Evolutionary conservation across 2,113 vertebrate species (phyloP).

Genomic region (Nothobranchius kuhntae): DNA sequence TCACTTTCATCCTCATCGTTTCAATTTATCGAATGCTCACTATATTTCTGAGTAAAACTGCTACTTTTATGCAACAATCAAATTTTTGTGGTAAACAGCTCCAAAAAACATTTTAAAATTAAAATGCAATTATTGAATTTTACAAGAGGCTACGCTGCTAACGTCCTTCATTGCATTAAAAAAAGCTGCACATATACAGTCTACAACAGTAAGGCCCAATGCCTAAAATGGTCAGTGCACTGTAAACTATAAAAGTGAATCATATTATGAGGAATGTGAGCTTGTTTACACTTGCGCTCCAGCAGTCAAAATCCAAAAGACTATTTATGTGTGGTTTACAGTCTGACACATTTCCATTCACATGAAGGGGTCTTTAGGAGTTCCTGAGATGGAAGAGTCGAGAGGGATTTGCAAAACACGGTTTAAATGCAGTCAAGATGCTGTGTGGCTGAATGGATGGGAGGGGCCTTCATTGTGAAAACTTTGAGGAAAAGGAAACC

Average conservation of each 20-base stretch:
- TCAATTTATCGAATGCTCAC: too few relatives aligned
- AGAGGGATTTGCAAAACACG: slow-evolving; percentile 46
- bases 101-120: too few relatives aligned
- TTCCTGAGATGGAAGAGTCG: slow-evolving; percentile 26
- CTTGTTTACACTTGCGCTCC: slow-evolving; percentile 9
- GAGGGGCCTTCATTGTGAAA: slow-evolving; percentile 54
- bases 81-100: too few relatives aligned
- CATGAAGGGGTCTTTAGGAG: slow-evolving; percentile 35
- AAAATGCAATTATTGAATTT: too few relatives aligned
- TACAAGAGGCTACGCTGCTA: too few relatives aligned
- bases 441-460: slow-evolving; percentile 40
- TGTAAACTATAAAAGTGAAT: slow-evolving; percentile 19
- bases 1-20: too few relatives aligned
- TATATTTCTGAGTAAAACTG: too few relatives aligned
- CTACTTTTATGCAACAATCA: too few relatives aligned
- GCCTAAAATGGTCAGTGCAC: slow-evolving; percentile 5
- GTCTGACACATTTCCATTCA: slow-evolving; percentile 39
- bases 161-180: not conserved
- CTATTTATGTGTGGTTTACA: slow-evolving; percentile 58
- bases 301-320: slow-evolving; percentile 18
- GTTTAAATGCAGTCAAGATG: slow-evolving; percentile 67
- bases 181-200: not conserved
- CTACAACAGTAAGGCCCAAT: slow-evolving; percentile 3
- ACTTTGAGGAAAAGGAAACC: slow-evolving; percentile 43
- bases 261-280: slow-evolving; percentile 19